Conservation (phyloP, 2,113 vertebrate genomes). For the Fregata magnificens region DNA sequence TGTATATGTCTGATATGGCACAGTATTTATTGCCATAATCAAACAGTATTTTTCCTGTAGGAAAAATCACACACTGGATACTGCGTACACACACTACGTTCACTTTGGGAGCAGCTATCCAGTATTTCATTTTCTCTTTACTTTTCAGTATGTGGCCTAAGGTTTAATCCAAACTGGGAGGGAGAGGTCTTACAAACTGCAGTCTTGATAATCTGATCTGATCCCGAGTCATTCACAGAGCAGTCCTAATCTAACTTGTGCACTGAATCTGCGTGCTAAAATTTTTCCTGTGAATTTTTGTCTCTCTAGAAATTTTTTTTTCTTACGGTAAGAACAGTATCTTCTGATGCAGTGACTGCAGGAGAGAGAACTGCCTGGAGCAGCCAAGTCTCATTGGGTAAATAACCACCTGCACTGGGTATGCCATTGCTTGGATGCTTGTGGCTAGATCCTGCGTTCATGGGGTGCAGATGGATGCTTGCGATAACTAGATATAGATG, state of each 20-base stretch:
- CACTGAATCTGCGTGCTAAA: not conserved
- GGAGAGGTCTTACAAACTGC: not conserved
- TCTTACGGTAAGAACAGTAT: not conserved
- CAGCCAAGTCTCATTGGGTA: not conserved
- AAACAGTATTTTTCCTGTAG: not conserved
- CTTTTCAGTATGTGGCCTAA: not conserved
- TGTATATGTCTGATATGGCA: not conserved
- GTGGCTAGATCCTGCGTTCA: not conserved
- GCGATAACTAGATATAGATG: too few species aligned
- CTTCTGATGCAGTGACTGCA: not conserved
- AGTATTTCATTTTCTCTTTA: not conserved
- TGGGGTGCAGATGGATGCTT: not conserved
- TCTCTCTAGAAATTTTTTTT: not conserved
- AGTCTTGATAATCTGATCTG: not conserved
- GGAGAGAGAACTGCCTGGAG: not conserved
- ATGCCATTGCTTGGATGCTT: not conserved
- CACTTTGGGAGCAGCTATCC: not conserved
- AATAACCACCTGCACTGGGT: not conserved
- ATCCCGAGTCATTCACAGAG: not conserved
- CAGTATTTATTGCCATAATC: not conserved
- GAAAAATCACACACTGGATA: not conserved
- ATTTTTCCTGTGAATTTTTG: not conserved
- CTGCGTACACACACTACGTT: not conserved
- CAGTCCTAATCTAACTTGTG: not conserved
- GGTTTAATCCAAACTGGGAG: not conserved